These are phyloP conservation scores for Lissonota sp. DNA, from an alignment of 2,888 invertebrate species.

Conservation along the genomic window DNA sequence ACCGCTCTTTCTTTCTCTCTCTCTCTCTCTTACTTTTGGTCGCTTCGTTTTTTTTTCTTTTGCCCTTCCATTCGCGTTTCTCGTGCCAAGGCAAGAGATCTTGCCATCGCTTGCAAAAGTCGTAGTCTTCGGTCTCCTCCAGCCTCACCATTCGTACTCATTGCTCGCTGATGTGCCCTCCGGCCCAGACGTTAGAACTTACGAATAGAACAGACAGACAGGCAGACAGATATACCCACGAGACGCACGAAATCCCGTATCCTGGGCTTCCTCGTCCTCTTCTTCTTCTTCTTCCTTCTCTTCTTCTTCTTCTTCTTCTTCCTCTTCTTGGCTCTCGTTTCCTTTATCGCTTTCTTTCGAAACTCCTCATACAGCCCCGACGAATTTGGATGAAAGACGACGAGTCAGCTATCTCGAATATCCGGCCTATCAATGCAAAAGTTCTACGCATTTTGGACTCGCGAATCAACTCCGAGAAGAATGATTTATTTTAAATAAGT, in stretches of 20 bases:
- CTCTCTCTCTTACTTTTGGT: constrained; percentile 45
- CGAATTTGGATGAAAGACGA: constrained; percentile 76
- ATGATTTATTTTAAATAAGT: constrained; percentile 2
- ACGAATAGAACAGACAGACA: constrained; percentile 67
- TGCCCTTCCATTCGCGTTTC: constrained; percentile 68
- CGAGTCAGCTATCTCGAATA: constrained; percentile 77
- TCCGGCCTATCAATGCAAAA: constrained; percentile 44
- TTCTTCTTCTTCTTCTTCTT: constrained; percentile 56
- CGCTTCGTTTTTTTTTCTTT: constrained; percentile 62
- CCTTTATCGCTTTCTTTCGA: constrained; percentile 63
- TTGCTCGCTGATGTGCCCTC: constrained; percentile 80
- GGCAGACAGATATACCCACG: constrained; percentile 70
- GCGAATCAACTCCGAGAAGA: constrained; percentile 8
- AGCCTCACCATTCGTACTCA: constrained; percentile 73
- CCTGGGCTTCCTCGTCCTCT: constrained; percentile 48
- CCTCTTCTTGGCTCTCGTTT: constrained; percentile 61
- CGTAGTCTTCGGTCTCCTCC: constrained; percentile 58
- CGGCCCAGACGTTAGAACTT: constrained; percentile 74
- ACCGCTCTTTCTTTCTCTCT: constrained; percentile 26
- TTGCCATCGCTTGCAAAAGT: constrained; percentile 59
- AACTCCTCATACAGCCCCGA: constrained; percentile 44
- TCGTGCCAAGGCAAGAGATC: constrained; percentile 64
- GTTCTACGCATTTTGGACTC: constrained; percentile 49
- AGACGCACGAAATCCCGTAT: constrained; percentile 80
- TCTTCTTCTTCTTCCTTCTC: constrained; percentile 68